Evolutionary conservation across 2,888 invertebrate genomes (phyloP), one percentile per base, ranked within the genome.

Genomic region (Napeogenes sylphis): DNA sequence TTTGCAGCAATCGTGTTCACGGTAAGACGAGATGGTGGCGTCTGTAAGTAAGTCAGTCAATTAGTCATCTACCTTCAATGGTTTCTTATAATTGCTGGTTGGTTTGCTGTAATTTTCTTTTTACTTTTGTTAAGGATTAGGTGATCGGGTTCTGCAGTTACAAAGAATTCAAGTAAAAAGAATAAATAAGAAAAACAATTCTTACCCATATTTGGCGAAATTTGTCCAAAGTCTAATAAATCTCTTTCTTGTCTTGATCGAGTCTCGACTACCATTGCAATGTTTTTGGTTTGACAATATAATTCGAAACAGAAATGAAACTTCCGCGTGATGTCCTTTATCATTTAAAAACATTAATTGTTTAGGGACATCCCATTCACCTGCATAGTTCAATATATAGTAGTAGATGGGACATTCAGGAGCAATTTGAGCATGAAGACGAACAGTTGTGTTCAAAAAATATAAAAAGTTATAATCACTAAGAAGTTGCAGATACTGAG

Each of bases 151-250:
- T 21, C 21, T 21, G 21, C 21, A 47, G 21, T n/a, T 14, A 14
- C 4, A 21, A 51, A 51, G 10, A 51, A 4, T n/a, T 8, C 0
- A 30, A 10, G 21, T 51, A 2, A 30, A 10, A 30, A 51, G 4
- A 0, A 4, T 51, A 32, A 33, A 10, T 30, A 5, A 35, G 10
- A 56, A 45, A 33, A 61, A 55, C 46, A 59, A 45, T 64, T 66
- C 76, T 76, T 79, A 91, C 91, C 91, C 85, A 70, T 80, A 83
- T 81, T 86, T 90, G 47, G 91, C 90, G 73, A 91, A 91, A 72
- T 91, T 91, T 0, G 90, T 90, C 90, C 91, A 91, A 85, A 91
- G 81, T 72, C 80, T 85, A 4, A 87, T 72, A 58, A 90, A 79
- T 74, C 84, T 81, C 30, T 72, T 80, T 68, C 85, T 82, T 14